Evolutionary conservation across 1,140 invertebrate genomes (phyloP).

Genomic region (Diorhabda sublineata): DNA sequence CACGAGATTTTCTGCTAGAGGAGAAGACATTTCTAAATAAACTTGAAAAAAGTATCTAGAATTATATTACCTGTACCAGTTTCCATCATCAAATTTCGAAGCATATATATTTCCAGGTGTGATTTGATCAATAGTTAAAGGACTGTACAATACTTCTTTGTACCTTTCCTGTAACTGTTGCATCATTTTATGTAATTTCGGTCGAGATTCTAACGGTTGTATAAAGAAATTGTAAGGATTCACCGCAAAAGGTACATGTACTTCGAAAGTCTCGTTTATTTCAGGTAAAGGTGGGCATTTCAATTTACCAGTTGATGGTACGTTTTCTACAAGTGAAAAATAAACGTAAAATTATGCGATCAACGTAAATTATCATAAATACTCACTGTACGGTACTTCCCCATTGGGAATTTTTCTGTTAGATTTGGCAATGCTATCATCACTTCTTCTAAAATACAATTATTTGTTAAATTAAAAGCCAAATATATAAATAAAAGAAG

Average conservation of each 20-base stretch:
- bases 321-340: slow-evolving; percentile 19
- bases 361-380: no score
- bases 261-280: slow-evolving; percentile 34
- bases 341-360: neutral
- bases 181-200: slow-evolving; percentile 38
- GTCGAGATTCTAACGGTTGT: slow-evolving; percentile 35
- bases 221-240: slow-evolving; percentile 46
- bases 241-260: slow-evolving; percentile 41
- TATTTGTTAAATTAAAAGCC: no score
- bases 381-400: no score
- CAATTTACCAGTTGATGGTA: slow-evolving; percentile 37
- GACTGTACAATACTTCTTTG: slow-evolving; percentile 28
- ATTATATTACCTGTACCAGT: slow-evolving; percentile 40
- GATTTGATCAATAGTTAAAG: slow-evolving; percentile 37
- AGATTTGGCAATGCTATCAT: no score
- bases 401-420: no score
- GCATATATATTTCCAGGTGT: slow-evolving; percentile 44
- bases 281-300: slow-evolving; percentile 30
- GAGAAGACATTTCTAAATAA: no score
- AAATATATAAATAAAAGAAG: no score
- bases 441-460: no score
- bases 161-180: slow-evolving; percentile 36
- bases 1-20: no score
- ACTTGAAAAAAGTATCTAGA: neutral
- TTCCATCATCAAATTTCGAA: slow-evolving; percentile 39